Conservation (phyloP, 2,797 vertebrate species). For the Malurus leucopterus region DNA sequence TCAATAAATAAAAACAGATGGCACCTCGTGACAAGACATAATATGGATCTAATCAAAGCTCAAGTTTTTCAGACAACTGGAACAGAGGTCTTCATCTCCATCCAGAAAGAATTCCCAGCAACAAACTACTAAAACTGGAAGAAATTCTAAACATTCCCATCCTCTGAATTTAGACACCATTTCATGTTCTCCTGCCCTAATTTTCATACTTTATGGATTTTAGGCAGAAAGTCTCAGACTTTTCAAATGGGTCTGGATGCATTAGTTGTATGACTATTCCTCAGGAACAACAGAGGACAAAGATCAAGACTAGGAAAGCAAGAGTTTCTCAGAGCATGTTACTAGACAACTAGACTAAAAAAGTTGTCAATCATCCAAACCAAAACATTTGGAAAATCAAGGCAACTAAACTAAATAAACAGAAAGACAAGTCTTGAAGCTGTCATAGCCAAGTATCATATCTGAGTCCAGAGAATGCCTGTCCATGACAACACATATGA, state of each 20-base stretch:
- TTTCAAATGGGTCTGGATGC: background rate
- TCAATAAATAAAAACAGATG: background rate
- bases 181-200: background rate
- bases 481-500: background rate
- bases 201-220: background rate
- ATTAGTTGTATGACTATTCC: background rate
- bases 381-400: background rate
- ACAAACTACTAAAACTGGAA: background rate
- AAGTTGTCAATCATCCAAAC: background rate
- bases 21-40: background rate
- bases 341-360: background rate
- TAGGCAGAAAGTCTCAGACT: background rate
- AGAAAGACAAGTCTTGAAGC: background rate
- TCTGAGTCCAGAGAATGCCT: background rate
- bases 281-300: background rate
- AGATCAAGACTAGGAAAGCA: background rate
- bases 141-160: background rate
- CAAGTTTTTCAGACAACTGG: background rate
- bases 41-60: background rate
- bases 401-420: background rate
- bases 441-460: background rate
- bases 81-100: background rate
- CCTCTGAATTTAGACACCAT: background rate
- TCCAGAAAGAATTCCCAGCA: background rate
- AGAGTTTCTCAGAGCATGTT: background rate